phyloP scores from a whole-genome alignment of 2,888 invertebrate genomes.

The Macropis europaea region DNA sequence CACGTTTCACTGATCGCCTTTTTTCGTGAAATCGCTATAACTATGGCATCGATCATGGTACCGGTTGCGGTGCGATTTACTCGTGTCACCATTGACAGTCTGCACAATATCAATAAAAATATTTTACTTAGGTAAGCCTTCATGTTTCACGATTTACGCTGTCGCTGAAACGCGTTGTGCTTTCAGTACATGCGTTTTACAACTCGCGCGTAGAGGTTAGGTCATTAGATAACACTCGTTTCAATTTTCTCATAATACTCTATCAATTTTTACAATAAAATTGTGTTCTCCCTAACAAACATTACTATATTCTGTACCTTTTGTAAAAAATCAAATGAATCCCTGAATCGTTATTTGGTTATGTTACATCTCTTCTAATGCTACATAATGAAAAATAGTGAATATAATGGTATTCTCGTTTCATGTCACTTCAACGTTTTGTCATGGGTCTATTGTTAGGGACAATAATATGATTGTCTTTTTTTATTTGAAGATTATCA shows the following conservation, averaged over 20 bases:
- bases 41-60: constrained; percentile 82
- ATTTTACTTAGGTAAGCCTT: constrained; percentile 80
- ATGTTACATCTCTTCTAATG: background rate
- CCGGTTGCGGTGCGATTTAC: constrained; percentile 81
- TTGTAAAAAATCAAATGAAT: background rate
- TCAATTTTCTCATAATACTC: background rate
- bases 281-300: background rate
- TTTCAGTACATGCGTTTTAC: background rate
- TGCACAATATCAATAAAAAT: constrained; percentile 79
- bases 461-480: background rate
- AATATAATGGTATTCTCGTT: background rate
- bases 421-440: background rate
- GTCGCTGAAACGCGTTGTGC: constrained; percentile 5
- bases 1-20: constrained; percentile 36
- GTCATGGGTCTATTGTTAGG: background rate
- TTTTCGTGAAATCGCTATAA: constrained; percentile 34
- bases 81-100: constrained; percentile 81
- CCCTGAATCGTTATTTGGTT: background rate
- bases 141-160: background rate
- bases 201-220: constrained; percentile 61
- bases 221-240: constrained; percentile 56
- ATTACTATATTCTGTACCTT: background rate
- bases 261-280: background rate
- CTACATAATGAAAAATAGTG: background rate
- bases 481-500: constrained; percentile 40